Evolutionary conservation across 2,113 vertebrate species (phyloP).

Genomic region (Neolamprologus modestus): DNA sequence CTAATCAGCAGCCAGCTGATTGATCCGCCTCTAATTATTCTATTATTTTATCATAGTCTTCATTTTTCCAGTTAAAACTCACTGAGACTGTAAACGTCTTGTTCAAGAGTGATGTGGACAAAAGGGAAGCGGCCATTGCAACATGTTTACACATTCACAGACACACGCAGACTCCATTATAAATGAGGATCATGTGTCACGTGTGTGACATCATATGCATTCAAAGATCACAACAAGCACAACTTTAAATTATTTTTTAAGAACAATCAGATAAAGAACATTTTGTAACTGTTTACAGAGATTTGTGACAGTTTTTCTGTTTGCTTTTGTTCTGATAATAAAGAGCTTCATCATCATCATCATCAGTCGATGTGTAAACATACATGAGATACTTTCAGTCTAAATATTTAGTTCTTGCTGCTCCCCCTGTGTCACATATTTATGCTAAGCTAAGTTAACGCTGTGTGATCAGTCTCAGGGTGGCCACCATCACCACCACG

Average conservation of each 20-base stretch:
- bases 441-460: not conserved
- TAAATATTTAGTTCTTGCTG: not conserved
- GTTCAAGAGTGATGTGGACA: not conserved
- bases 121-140: not conserved
- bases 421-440: not conserved
- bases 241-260: rapidly evolving
- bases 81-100: not conserved
- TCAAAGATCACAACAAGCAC: not conserved
- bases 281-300: rapidly evolving
- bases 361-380: not conserved
- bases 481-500: conserved; percentile 54
- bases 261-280: rapidly evolving
- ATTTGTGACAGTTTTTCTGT: not conserved
- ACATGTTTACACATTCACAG: not conserved
- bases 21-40: not conserved
- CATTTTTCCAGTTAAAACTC: not conserved
- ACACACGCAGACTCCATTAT: rapidly evolving
- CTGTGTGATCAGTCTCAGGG: conserved; percentile 44
- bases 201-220: not conserved
- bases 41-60: not conserved
- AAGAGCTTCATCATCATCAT: not conserved
- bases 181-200: rapidly evolving
- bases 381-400: not conserved
- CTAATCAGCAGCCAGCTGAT: not conserved
- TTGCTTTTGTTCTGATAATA: not conserved